Conservation (phyloP, 2,888 invertebrate species). For the Amblyjoppa fuscipennis region DNA sequence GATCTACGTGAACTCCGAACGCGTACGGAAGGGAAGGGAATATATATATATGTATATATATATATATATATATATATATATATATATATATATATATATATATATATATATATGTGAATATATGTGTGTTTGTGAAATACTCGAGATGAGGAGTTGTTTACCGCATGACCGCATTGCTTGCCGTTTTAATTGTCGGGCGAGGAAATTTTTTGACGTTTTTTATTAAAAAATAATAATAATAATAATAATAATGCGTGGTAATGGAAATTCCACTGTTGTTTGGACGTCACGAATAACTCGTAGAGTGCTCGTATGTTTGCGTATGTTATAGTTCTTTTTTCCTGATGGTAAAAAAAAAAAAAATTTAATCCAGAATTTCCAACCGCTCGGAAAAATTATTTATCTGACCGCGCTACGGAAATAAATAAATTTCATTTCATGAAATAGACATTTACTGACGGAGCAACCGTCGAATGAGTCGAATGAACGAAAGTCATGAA, state of each 20-base stretch:
- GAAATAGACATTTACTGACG: background rate
- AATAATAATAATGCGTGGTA: background rate
- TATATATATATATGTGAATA: background rate
- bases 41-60: slow-evolving; percentile 4
- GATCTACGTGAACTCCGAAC: slow-evolving; percentile 1
- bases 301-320: background rate
- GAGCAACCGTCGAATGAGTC: no score
- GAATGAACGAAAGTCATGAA: background rate
- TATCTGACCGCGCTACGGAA: background rate
- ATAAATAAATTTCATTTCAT: background rate
- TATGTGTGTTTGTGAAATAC: background rate
- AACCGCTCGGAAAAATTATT: background rate
- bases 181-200: slow-evolving; percentile 20
- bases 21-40: background rate
- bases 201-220: background rate
- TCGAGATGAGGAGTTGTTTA: background rate
- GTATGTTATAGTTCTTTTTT: background rate
- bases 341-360: background rate
- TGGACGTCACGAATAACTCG: no score
- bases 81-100: background rate
- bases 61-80: background rate
- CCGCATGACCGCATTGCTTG: slow-evolving; percentile 19
- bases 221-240: background rate
- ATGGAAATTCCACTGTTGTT: no score
- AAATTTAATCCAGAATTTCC: background rate